Base-by-base conservation (phyloP, 2,797 vertebrate genomes). In the Gallinago solitaria region DNA sequence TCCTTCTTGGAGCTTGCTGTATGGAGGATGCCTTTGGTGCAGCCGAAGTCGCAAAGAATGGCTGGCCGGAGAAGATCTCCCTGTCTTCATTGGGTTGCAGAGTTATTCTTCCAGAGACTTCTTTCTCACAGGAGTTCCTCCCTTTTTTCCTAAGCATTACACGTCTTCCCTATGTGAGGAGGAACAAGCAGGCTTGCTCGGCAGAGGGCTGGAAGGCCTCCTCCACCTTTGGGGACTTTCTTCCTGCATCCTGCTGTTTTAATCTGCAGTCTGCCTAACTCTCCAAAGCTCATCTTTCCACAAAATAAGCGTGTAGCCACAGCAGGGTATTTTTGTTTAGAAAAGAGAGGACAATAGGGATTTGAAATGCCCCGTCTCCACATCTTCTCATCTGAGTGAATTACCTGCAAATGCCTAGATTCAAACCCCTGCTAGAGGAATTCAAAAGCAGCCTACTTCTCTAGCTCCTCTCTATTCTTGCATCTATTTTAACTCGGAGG, bases 381-480 rank as follows among this genome's bases (percentile, higher is more conserved):
- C 32, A 53, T 67, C 2, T 4, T 57, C 78, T 95, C 60, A 61
- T 78, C 60, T 50, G 82, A 77, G 67, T 64, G 45, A 94, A 95
- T 92, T 83, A 85, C 84, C 73, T 94, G 87, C 43, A 65, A 79
- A 65, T 61, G 95, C 78, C 71, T 47, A 14, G 48, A 83, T 90
- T 83, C 57, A 78, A 8, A 59, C 47, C 35, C 39, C 77, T 86
- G 69, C 76, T 75, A 30, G 68, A 41, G 45, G 87, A 90, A 76
- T 33, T 94, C 71, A 94, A 91, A 93, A 96, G 86, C 68, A 85
- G 79, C n/a, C 50, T 43, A 30, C 25, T 87, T 89, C 61, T 53
- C 60, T 47, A 60, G 57, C 61, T 91, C 21, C 50, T 54, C 51
- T 88, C 85, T 84, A 39, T 96, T 95, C 91, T 83, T 94, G 70